Evolutionary conservation across 2,113 vertebrate genomes (phyloP).

Genomic region (Vidua macroura): DNA sequence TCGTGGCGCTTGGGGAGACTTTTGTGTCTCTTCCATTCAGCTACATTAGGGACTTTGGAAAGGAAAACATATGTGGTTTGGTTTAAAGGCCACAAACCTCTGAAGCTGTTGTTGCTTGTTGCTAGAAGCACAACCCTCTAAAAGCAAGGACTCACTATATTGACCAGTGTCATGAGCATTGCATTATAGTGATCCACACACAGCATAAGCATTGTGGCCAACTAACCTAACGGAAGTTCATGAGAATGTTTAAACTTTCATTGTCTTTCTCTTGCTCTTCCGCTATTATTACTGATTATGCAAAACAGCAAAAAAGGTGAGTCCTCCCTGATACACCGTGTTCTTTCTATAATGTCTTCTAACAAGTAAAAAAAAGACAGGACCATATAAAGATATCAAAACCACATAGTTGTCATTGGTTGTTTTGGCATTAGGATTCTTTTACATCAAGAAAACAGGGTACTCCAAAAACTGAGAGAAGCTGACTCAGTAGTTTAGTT

Average conservation of each 20-base stretch:
- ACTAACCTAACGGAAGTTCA: neutral
- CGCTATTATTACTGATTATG: neutral
- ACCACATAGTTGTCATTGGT: neutral
- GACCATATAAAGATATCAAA: neutral
- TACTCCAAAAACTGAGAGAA: neutral
- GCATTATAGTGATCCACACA: neutral
- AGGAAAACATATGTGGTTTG: neutral
- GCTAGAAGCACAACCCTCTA: neutral
- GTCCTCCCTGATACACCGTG: neutral
- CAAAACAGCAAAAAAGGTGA: neutral
- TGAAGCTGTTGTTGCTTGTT: neutral
- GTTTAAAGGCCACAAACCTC: neutral
- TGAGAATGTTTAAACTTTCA: neutral
- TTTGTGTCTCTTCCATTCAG: neutral
- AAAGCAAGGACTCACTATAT: neutral
- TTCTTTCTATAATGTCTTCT: neutral
- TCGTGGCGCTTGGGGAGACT: fast-evolving
- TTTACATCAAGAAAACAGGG: neutral
- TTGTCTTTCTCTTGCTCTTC: neutral
- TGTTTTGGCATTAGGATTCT: neutral
- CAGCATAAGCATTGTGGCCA: neutral
- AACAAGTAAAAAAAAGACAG: neutral
- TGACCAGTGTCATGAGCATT: neutral
- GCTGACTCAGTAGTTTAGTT: neutral
- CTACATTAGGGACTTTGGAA: neutral